Evolutionary conservation across 2,888 invertebrate genomes (phyloP).

Genomic region (Rhagonycha fulva): DNA sequence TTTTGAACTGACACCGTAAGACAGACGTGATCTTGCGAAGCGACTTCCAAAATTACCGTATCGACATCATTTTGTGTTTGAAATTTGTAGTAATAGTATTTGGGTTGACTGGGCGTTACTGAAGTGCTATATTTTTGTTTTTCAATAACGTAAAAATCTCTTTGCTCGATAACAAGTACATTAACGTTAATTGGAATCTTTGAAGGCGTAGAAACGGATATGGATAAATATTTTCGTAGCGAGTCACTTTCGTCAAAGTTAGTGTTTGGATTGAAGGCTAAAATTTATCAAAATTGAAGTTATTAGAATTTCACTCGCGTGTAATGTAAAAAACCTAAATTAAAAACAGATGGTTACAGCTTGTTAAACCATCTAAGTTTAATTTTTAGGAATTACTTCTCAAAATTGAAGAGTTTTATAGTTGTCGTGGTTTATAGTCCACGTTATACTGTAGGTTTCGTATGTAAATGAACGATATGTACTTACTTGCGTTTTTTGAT

Average conservation of each 20-base stretch:
- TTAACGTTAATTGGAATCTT: constrained; percentile 58
- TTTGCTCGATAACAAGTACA: constrained; percentile 59
- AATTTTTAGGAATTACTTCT: too few species aligned
- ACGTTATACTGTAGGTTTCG: too few species aligned
- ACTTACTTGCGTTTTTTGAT: not conserved
- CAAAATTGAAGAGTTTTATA: too few species aligned
- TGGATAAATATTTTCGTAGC: constrained; percentile 34
- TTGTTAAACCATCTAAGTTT: too few species aligned
- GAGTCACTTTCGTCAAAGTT: not conserved
- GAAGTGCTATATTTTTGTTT: constrained; percentile 45
- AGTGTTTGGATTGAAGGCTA: not conserved
- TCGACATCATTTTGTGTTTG: constrained; percentile 44
- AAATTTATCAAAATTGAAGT: not conserved
- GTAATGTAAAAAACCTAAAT: too few species aligned
- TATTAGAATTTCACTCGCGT: too few species aligned
- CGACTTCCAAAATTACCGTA: constrained; percentile 64
- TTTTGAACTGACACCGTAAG: constrained; percentile 81
- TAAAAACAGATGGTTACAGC: too few species aligned
- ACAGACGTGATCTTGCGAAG: constrained; percentile 70
- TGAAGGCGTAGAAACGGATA: constrained; percentile 69
- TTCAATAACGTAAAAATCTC: constrained; percentile 60
- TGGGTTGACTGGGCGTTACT: constrained; percentile 56
- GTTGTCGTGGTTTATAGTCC: too few species aligned
- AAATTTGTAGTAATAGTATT: constrained; percentile 65
- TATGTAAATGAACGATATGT: not conserved